These are phyloP conservation scores for Mesoligia furuncula DNA, from an alignment of 2,888 invertebrate genomes.

Conservation along the genomic window DNA sequence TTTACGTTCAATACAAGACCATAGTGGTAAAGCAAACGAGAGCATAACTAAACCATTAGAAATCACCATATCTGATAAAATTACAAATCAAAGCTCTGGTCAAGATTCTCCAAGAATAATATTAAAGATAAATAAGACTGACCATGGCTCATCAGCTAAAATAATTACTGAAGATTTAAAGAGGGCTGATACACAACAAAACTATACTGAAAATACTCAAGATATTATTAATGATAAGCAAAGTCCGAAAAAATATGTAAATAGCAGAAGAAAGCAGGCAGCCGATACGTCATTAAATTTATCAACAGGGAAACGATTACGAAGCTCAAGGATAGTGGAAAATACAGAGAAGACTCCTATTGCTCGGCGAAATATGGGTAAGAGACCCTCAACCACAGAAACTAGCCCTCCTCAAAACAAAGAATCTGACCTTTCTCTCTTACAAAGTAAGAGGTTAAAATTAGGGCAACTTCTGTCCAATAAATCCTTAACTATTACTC, in stretches of 20 bases:
- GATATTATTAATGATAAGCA: constrained; percentile 77
- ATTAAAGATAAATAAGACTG: constrained; percentile 92
- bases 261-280: constrained; percentile 80
- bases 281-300: constrained; percentile 74
- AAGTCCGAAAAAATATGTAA: constrained; percentile 77
- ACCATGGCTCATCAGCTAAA: constrained; percentile 88
- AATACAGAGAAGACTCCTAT: constrained; percentile 78
- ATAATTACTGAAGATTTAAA: constrained; percentile 86
- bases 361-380: constrained; percentile 76
- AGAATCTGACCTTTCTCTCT: constrained; percentile 79
- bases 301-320: constrained; percentile 83
- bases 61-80: constrained; percentile 84
- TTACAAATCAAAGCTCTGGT: constrained; percentile 82
- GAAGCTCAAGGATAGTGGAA: constrained; percentile 86
- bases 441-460: constrained; percentile 85
- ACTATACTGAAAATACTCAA: constrained; percentile 76
- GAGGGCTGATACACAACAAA: constrained; percentile 74
- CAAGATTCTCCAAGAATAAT: constrained; percentile 91
- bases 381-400: constrained; percentile 78
- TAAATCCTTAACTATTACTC: constrained; percentile 82
- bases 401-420: constrained; percentile 76
- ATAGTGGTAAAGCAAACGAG: constrained; percentile 76
- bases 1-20: constrained; percentile 73
- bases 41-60: constrained; percentile 86
- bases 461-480: constrained; percentile 85